Conservation (phyloP, 2,113 vertebrate species). For the Lasiurus borealis region DNA sequence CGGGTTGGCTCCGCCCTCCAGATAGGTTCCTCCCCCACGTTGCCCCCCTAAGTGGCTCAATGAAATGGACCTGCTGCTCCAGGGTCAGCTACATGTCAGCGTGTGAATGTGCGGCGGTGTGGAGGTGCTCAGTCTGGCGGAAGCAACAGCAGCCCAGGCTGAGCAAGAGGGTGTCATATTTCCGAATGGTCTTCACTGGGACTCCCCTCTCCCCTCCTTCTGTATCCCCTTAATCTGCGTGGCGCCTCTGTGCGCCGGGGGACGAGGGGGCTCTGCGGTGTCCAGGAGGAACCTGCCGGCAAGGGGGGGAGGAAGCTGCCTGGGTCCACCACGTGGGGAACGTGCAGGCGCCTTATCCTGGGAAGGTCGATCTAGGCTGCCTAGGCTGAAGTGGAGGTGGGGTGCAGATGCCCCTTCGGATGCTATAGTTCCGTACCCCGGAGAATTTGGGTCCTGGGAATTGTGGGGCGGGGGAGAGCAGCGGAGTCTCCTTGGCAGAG, state of each 20-base stretch:
- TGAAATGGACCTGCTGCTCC: background rate
- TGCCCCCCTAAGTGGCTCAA: background rate
- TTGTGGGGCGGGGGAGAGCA: background rate
- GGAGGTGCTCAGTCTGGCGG: background rate
- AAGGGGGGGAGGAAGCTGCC: background rate
- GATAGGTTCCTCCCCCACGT: background rate
- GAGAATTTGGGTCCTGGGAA: background rate
- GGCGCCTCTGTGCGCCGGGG: background rate
- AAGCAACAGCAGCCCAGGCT: background rate
- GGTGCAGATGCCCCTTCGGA: background rate
- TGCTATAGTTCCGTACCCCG: background rate
- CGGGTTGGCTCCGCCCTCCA: background rate
- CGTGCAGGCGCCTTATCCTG: background rate
- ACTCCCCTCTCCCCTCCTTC: rapidly evolving
- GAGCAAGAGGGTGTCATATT: background rate
- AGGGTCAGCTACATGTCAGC: background rate
- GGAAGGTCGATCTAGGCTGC: background rate
- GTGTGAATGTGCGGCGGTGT: background rate
- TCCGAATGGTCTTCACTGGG: background rate
- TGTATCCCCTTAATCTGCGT: background rate
- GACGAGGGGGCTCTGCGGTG: background rate
- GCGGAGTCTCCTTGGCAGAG: background rate
- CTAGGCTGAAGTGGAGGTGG: background rate
- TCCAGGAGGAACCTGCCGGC: background rate
- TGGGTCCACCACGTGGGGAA: background rate